Evolutionary conservation across 1,140 invertebrate species (phyloP).

Genomic region (Neotoxoptera formosana): DNA sequence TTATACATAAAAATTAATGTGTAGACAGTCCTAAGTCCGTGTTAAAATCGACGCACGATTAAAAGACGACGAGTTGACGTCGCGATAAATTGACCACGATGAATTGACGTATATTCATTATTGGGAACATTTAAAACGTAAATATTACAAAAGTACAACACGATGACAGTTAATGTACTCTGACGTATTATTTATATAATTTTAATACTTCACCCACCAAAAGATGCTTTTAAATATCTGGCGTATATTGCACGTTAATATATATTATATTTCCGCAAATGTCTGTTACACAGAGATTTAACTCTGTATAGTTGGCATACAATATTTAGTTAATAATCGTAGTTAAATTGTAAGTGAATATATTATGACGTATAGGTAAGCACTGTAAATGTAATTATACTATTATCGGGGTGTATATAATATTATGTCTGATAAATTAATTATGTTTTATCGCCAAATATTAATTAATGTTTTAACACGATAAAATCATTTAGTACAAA

Average conservation of each 20-base stretch:
- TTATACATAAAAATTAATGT: no score
- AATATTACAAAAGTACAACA: neutral
- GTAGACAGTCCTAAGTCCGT: no score
- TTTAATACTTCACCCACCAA: neutral
- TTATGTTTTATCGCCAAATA: neutral
- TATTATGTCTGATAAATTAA: slow-evolving; percentile 15
- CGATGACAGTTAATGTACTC: rapidly evolving
- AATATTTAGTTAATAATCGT: neutral
- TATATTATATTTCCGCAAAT: neutral
- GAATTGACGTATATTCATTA: no score
- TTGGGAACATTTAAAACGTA: neutral
- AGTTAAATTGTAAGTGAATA: neutral
- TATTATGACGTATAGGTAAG: neutral
- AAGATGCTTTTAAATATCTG: neutral
- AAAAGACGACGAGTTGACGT: no score
- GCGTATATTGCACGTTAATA: no score
- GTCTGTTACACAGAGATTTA: neutral
- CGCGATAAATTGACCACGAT: no score
- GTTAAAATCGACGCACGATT: no score
- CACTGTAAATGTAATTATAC: neutral
- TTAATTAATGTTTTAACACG: slow-evolving; percentile 18
- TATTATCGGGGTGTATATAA: neutral
- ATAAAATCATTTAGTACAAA: neutral
- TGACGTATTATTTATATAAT: neutral
- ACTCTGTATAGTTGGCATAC: neutral